Percentiles rank a stretch among this genome's conserved stretches.
phyloP scores from a whole-genome alignment of 2,888 invertebrate genomes.

The Troglohyphantes excavatus region DNA sequence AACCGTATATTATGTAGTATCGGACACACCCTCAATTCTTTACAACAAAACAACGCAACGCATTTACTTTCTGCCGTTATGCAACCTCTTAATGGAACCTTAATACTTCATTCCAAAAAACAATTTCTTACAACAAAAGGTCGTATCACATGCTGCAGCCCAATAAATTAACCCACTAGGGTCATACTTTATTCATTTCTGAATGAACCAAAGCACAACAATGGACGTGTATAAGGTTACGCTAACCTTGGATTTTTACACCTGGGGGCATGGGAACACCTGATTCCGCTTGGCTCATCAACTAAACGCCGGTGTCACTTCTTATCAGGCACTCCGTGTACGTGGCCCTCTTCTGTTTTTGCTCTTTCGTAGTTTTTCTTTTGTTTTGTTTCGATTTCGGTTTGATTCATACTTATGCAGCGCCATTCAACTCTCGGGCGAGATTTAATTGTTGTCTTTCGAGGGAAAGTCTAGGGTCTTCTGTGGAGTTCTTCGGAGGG shows the following conservation, averaged over 20 bases:
- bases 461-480: not conserved
- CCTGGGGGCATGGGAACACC: conserved; percentile 43
- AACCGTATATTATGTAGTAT: no score
- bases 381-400: not conserved
- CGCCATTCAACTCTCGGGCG: not conserved
- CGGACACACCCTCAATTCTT: no score
- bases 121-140: not conserved
- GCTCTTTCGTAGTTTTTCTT: not conserved
- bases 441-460: conserved; percentile 3
- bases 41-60: not conserved
- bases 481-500: no score
- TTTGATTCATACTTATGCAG: conserved; percentile 16
- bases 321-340: conserved; percentile 37
- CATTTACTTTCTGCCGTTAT: not conserved
- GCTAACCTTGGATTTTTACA: not conserved
- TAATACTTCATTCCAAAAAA: not conserved
- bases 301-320: conserved; percentile 23
- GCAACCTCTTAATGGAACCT: not conserved
- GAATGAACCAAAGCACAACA: not conserved
- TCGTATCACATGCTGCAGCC: not conserved
- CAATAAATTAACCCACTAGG: not conserved
- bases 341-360: conserved; percentile 10
- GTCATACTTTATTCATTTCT: not conserved
- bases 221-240: conserved; percentile 34
- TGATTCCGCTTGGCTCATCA: conserved; percentile 47